Percentiles rank a stretch among this genome's conserved stretches.
Evolutionary conservation across 2,888 invertebrate species (phyloP).

Genomic region (Drosophila longiperda): DNA sequence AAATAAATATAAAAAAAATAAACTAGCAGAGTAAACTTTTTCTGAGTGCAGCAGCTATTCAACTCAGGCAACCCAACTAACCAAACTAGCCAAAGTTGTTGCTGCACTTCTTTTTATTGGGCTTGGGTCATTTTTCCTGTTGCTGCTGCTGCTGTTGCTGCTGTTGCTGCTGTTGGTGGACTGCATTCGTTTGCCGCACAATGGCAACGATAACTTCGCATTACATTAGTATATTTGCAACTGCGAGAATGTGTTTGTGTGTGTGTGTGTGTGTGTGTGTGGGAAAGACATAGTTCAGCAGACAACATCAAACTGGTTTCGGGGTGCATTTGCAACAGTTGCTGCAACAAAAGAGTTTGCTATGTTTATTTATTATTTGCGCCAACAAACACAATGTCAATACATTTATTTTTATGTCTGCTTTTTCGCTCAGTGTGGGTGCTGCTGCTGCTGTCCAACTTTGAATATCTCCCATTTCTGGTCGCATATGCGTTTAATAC

Average conservation of each 20-base stretch:
- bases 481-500: slow-evolving; percentile 63
- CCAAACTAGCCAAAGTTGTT: slow-evolving; percentile 32
- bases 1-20: no score
- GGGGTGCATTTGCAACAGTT: slow-evolving; percentile 59
- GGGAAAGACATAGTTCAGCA: slow-evolving; percentile 70
- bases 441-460: slow-evolving; percentile 30
- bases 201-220: slow-evolving; percentile 78
- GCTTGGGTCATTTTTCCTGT: slow-evolving; percentile 72
- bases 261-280: slow-evolving; percentile 40
- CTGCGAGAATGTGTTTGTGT: slow-evolving; percentile 4
- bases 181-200: slow-evolving; percentile 77
- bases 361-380: slow-evolving; percentile 75
- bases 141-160: slow-evolving; percentile 13
- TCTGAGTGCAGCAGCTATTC: slow-evolving; percentile 11
- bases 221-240: slow-evolving; percentile 72
- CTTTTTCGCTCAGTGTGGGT: slow-evolving; percentile 37
- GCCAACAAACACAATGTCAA: slow-evolving; percentile 67
- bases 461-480: slow-evolving; percentile 48
- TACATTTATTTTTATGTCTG: slow-evolving; percentile 59
- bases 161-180: slow-evolving; percentile 6
- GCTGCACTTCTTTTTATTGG: slow-evolving; percentile 23
- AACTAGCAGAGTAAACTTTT: neutral
- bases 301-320: slow-evolving; percentile 62
- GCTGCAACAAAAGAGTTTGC: slow-evolving; percentile 39
- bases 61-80: slow-evolving; percentile 22